Percentiles rank a stretch among this genome's conserved stretches.
These are phyloP conservation scores for Scolopax bukidnonensis DNA, from an alignment of 2,797 vertebrate species.

Conservation along the genomic window DNA sequence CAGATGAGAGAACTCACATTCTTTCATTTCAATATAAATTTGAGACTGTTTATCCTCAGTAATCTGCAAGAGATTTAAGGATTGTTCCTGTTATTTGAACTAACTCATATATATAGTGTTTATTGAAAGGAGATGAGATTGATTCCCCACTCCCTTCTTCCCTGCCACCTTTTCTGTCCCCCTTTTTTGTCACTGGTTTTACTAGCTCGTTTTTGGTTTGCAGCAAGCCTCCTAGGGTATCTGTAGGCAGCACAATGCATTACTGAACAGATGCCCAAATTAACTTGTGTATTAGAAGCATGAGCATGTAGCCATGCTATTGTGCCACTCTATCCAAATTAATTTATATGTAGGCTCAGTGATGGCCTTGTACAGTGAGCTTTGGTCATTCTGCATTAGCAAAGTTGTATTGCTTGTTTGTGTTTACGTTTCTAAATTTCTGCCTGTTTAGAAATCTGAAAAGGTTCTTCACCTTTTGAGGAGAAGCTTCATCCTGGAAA, in stretches of 20 bases:
- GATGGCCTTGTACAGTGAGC: background rate
- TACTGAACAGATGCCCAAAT: background rate
- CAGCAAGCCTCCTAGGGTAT: slow-evolving; percentile 21
- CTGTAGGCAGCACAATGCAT: slow-evolving; percentile 34
- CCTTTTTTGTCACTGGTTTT: background rate
- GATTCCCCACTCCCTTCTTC: background rate
- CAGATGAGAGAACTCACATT: background rate
- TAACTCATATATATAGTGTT: background rate
- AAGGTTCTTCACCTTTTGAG: background rate
- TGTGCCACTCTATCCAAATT: background rate
- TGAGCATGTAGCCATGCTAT: background rate
- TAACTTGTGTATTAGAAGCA: background rate
- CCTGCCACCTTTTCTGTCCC: background rate
- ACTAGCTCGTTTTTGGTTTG: slow-evolving; percentile 6
- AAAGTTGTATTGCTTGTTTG: background rate
- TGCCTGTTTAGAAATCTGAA: background rate
- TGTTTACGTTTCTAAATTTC: background rate
- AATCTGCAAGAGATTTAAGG: slow-evolving; percentile 8
- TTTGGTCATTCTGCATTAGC: background rate
- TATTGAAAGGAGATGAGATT: background rate
- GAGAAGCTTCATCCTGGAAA: background rate
- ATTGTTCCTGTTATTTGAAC: background rate
- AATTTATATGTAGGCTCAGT: background rate
- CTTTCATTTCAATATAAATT: background rate
- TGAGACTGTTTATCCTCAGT: background rate